Conservation (phyloP, 1,140 invertebrate species). For the Doryteuthis pealeii region DNA sequence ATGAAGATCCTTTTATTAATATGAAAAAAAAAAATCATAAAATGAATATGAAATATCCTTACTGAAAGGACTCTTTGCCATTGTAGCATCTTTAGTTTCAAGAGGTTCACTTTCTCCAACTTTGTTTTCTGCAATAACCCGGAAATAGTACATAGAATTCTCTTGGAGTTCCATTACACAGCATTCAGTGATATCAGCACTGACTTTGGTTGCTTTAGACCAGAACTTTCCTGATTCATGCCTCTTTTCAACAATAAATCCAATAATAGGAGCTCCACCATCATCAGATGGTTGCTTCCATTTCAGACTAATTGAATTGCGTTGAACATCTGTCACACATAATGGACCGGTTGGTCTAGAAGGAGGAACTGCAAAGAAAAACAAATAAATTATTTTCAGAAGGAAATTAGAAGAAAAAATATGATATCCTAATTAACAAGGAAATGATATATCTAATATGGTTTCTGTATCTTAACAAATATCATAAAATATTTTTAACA, state of each 20-base stretch:
- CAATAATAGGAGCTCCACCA: conserved; percentile 74
- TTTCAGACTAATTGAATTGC: conserved; percentile 67
- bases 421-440: no score
- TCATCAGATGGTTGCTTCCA: conserved; percentile 93
- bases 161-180: conserved; percentile 89
- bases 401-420: no score
- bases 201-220: conserved; percentile 73
- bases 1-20: no score
- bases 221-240: conserved; percentile 74
- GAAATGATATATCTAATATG: no score
- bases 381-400: conserved; percentile 80
- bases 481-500: no score
- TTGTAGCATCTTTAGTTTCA: conserved; percentile 74
- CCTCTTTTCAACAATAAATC: conserved; percentile 87
- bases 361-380: conserved; percentile 63
- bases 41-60: conserved; percentile 59
- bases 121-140: no score
- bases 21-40: no score
- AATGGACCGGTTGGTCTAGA: conserved; percentile 90
- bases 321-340: conserved; percentile 62
- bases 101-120: no score
- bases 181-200: conserved; percentile 62
- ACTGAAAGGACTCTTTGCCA: conserved; percentile 94
- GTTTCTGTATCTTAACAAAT: no score
- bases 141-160: conserved; percentile 88